A percentile compares a stretch with the other conserved stretches of the same genome.
phyloP scores from a whole-genome alignment of 2,888 invertebrate genomes.

The Amiota communis region DNA sequence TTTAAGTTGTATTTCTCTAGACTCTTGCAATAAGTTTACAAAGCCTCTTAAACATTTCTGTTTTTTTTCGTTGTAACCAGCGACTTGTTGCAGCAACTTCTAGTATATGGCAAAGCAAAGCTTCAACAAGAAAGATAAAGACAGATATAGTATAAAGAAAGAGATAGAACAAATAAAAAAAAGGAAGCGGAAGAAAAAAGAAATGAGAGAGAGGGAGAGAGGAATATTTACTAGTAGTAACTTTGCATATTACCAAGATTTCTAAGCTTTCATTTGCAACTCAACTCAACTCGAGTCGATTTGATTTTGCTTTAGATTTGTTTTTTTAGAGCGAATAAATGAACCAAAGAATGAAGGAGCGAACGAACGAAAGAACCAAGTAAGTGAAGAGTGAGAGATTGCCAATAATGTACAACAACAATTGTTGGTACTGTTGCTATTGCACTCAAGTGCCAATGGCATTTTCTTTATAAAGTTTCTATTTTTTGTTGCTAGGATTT shows the following conservation, averaged over 20 bases:
- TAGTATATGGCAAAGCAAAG: constrained; percentile 24
- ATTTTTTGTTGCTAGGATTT: constrained; percentile 32
- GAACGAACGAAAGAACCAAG: too few relatives aligned
- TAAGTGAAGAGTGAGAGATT: too few relatives aligned
- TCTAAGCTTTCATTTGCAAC: too few relatives aligned
- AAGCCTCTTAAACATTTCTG: constrained; percentile 5
- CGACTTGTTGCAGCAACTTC: constrained; percentile 20
- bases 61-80: background rate
- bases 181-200: too few relatives aligned
- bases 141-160: too few relatives aligned
- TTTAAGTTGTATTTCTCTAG: background rate
- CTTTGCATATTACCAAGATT: too few relatives aligned
- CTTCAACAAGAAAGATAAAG: background rate
- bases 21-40: constrained; percentile 31
- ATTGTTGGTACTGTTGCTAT: constrained; percentile 17
- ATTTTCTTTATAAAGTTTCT: constrained; percentile 17
- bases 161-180: too few relatives aligned
- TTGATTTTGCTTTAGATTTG: constrained; percentile 29
- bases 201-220: too few relatives aligned
- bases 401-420: too few relatives aligned
- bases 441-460: constrained; percentile 36
- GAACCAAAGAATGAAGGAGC: too few relatives aligned
- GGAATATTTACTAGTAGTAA: too few relatives aligned
- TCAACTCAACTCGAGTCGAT: constrained; percentile 27
- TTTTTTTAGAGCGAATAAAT: background rate